Percentiles rank a stretch among this genome's conserved stretches.
phyloP scores from a whole-genome alignment of 2,113 vertebrate species.

The Hylia prasina region DNA sequence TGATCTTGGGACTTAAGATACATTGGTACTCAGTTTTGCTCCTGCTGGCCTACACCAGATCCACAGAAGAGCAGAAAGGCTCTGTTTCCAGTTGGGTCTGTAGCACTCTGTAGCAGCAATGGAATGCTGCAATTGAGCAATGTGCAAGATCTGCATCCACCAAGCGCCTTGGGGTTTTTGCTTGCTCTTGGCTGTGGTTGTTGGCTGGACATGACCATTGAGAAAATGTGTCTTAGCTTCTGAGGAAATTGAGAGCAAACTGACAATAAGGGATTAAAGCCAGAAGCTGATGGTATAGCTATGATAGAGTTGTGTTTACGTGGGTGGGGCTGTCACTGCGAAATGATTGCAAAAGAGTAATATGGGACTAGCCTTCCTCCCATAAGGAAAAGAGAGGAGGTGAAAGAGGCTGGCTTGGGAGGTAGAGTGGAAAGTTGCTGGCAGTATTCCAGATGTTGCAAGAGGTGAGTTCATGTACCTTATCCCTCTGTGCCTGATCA shows the following conservation, averaged over 20 bases:
- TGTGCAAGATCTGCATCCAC: neutral
- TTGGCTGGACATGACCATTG: neutral
- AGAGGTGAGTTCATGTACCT: neutral
- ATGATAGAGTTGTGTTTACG: neutral
- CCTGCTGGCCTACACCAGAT: neutral
- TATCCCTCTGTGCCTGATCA: neutral
- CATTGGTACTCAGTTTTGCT: neutral
- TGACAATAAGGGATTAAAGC: neutral
- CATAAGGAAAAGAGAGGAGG: neutral
- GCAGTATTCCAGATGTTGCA: neutral
- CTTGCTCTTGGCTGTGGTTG: neutral
- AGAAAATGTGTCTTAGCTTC: neutral
- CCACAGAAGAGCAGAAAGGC: neutral
- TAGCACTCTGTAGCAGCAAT: fast-evolving
- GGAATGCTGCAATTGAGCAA: neutral
- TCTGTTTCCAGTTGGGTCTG: neutral
- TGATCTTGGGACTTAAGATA: neutral
- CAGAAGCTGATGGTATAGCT: neutral
- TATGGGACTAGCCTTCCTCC: neutral
- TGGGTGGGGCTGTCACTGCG: neutral
- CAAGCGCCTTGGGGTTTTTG: neutral
- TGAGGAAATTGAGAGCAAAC: neutral
- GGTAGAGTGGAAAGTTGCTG: neutral
- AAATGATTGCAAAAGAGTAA: neutral
- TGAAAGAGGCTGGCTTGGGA: neutral